These are phyloP conservation scores for Cataglyphis altisquamis DNA, from an alignment of 2,888 invertebrate genomes.

Conservation along the genomic window DNA sequence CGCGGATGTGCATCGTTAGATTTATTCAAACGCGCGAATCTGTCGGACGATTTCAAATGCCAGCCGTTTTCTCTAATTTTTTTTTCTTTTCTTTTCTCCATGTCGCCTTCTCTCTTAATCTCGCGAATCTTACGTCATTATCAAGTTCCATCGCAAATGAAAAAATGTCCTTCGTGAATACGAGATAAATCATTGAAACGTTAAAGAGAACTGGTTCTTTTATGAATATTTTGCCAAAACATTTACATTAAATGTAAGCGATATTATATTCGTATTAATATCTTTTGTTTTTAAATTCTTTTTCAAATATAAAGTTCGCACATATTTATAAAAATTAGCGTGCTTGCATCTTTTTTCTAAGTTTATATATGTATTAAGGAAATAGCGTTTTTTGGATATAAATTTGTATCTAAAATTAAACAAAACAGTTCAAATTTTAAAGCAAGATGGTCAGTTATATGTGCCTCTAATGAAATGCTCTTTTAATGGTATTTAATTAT, in stretches of 20 bases:
- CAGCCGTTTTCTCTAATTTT: conserved; percentile 29
- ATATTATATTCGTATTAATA: neutral
- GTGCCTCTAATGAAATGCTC: neutral
- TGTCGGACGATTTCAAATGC: conserved; percentile 65
- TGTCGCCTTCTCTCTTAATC: conserved; percentile 7
- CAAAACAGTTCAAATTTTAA: neutral
- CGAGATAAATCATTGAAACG: conserved; percentile 10
- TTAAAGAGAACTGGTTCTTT: neutral
- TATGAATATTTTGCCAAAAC: neutral
- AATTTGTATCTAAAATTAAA: neutral
- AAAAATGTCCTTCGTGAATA: conserved; percentile 3
- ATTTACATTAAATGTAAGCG: neutral
- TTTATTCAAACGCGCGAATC: conserved; percentile 73
- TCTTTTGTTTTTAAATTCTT: neutral
- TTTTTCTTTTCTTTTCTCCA: neutral
- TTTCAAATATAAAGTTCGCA: neutral
- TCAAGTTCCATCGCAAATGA: neutral
- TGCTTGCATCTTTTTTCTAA: neutral
- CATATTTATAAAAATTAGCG: neutral
- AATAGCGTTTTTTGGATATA: neutral
- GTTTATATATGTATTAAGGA: neutral
- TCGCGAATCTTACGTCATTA: conserved; percentile 8
- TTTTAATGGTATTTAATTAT: neutral
- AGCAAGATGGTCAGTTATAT: neutral
- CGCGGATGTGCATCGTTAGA: conserved; percentile 73